These are phyloP conservation scores for Parotocinclus haroldoi DNA, from an alignment of 2,797 vertebrate species.

Conservation along the genomic window DNA sequence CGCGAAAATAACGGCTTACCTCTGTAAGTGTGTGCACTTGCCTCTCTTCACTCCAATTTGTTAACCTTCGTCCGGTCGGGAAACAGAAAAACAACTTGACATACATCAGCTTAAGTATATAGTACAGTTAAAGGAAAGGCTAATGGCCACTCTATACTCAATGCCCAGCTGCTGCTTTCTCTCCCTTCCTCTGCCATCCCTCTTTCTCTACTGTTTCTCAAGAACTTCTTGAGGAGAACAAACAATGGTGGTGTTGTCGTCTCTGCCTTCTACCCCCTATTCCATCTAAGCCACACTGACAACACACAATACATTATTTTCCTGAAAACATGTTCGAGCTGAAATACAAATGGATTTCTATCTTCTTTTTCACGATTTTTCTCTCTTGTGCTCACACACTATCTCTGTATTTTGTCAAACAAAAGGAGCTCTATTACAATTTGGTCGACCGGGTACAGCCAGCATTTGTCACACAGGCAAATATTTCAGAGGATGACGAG, in stretches of 20 bases:
- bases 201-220: conserved; percentile 46
- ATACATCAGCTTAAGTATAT: too few species aligned
- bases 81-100: too few species aligned
- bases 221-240: conserved; percentile 71
- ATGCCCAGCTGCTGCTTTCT: conserved; percentile 60
- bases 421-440: too few species aligned
- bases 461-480: too few species aligned
- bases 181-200: conserved; percentile 50
- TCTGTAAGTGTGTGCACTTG: too few species aligned
- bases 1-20: too few species aligned
- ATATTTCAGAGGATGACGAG: too few species aligned
- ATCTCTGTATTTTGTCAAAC: background rate
- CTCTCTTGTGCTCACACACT: conserved; percentile 52
- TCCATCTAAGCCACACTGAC: conserved; percentile 69
- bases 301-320: conserved; percentile 77
- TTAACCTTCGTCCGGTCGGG: too few species aligned
- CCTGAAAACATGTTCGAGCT: conserved; percentile 74
- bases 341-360: conserved; percentile 74
- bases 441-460: too few species aligned
- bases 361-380: conserved; percentile 38
- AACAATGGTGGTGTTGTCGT: conserved; percentile 89
- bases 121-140: conserved; percentile 19
- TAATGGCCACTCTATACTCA: conserved; percentile 43
- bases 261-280: background rate
- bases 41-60: too few species aligned